Evolutionary conservation across 2,888 invertebrate genomes (phyloP).

Genomic region (Lasioglossum vierecki): DNA sequence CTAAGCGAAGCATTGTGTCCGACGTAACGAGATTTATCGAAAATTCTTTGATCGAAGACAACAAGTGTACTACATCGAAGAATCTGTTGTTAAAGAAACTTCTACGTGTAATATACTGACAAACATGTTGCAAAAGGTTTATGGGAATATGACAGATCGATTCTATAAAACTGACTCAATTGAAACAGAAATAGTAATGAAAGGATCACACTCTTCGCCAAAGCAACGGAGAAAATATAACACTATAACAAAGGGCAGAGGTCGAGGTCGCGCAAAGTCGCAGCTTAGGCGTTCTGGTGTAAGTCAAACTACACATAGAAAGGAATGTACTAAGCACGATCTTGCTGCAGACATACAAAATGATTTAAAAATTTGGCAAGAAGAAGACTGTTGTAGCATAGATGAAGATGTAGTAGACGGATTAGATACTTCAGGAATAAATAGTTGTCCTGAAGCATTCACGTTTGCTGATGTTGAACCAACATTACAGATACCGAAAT

Average conservation of each 20-base stretch:
- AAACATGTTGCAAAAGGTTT: conserved; percentile 61
- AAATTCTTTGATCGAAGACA: conserved; percentile 46
- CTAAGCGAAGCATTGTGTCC: conserved; percentile 60
- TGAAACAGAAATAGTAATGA: conserved; percentile 47
- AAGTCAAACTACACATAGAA: conserved; percentile 76
- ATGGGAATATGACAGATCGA: conserved; percentile 55
- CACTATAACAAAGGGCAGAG: conserved; percentile 67
- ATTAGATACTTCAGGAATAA: conserved; percentile 13
- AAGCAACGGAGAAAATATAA: conserved; percentile 66
- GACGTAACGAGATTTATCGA: conserved; percentile 48
- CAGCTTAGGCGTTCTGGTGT: conserved; percentile 77
- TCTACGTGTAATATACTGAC: conserved; percentile 27
- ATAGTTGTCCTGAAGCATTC: conserved; percentile 39
- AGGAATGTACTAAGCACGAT: conserved; percentile 72
- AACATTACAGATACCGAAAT: conserved; percentile 57
- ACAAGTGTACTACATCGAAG: conserved; percentile 49
- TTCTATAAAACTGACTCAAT: conserved; percentile 36
- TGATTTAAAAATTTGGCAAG: conserved; percentile 69
- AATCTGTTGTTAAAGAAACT: conserved; percentile 45
- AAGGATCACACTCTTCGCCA: conserved; percentile 58
- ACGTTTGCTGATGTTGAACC: conserved; percentile 62
- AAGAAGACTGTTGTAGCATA: conserved; percentile 40
- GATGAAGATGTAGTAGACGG: conserved; percentile 47
- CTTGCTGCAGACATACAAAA: conserved; percentile 70
- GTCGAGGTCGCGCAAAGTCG: conserved; percentile 74